Conservation (phyloP, 2,797 vertebrate species). For the Microctenopoma lineatum region DNA sequence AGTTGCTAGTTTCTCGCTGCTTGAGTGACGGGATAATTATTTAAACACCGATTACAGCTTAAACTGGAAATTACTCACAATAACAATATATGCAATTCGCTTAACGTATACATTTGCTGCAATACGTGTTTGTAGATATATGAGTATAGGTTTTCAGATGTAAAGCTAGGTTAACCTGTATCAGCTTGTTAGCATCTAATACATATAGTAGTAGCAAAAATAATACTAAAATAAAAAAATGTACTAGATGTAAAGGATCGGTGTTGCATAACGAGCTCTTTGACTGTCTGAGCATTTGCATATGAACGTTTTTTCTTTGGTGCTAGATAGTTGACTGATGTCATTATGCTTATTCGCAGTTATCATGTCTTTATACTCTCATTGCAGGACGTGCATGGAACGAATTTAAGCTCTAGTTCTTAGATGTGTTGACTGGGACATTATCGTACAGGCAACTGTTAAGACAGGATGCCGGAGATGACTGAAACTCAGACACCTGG, state of each 20-base stretch:
- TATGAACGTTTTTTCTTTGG: no score
- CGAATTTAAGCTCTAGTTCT: slow-evolving; percentile 63
- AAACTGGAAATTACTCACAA: not conserved
- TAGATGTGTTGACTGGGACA: slow-evolving; percentile 65
- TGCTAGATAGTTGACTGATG: not conserved
- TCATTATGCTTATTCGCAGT: slow-evolving; percentile 1
- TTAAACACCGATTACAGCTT: not conserved
- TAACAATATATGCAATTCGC: not conserved
- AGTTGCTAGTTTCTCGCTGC: slow-evolving; percentile 35
- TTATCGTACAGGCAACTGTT: slow-evolving; percentile 80
- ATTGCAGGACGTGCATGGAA: slow-evolving; percentile 56
- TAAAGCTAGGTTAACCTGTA: slow-evolving; percentile 49
- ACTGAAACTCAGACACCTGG: slow-evolving; percentile 92
- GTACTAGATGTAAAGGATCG: slow-evolving; percentile 12
- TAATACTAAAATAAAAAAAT: no score
- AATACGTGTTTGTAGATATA: not conserved
- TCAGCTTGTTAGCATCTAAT: slow-evolving; percentile 56
- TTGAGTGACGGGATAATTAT: slow-evolving; percentile 12
- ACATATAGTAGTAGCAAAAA: not conserved
- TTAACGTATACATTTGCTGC: slow-evolving; percentile 8
- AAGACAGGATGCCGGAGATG: slow-evolving; percentile 96
- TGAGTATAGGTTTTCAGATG: slow-evolving; percentile 39
- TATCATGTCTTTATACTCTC: slow-evolving; percentile 20
- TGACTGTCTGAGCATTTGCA: not conserved
- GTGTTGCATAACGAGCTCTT: not conserved